Base-by-base conservation (phyloP, 2,797 vertebrate genomes). In the Brotogeris chrysoptera region DNA sequence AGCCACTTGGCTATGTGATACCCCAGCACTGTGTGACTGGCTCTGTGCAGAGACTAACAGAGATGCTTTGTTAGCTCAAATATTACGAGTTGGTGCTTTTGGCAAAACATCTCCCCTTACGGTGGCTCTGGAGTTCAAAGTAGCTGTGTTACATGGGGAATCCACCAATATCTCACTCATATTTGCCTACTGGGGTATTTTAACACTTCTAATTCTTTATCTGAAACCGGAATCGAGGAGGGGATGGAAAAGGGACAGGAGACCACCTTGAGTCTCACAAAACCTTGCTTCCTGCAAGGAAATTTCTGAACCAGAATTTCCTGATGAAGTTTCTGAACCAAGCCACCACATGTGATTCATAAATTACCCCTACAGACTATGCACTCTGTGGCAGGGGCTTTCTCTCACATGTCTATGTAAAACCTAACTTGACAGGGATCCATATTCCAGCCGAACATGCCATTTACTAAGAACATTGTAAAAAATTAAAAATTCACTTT, bases 351-450 rank as follows among this genome's bases (percentile, higher is more conserved):
- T 6, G 5, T 2, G 24, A 60, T 18, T 16, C 3, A 4, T 30
- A 25, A 49, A 41, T 25, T 15, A 16, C 25, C n/a, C 63, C 59
- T 28, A 12, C 28, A 25, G 57, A 27, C 7, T 2, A 5, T 1
- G 10, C 32, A 4, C 41, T n/a, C 34, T 8, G 59, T 2, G 63
- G 38, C 39, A 43, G 61, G 49, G 49, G 43, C 63, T 86, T 71
- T 44, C 38, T 50, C 39, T 73, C 60, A 3, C 0, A 0, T 11
- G 27, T 13, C 43, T 14, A 1, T 0, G 2, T 8, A 15, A 78
- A 72, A 28, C 28, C 16, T 21, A 14, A 36, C 50, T 32, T 21
- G 20, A 17, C 38, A 47, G 14, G 28, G 50, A 61, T 60, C 49
- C 28, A 1, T 11, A 34, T 27, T 69, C 30, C 44, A 23, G 14